These are phyloP conservation scores for Fundulus diaphanus DNA, from an alignment of 2,797 vertebrate species.

Conservation along the genomic window DNA sequence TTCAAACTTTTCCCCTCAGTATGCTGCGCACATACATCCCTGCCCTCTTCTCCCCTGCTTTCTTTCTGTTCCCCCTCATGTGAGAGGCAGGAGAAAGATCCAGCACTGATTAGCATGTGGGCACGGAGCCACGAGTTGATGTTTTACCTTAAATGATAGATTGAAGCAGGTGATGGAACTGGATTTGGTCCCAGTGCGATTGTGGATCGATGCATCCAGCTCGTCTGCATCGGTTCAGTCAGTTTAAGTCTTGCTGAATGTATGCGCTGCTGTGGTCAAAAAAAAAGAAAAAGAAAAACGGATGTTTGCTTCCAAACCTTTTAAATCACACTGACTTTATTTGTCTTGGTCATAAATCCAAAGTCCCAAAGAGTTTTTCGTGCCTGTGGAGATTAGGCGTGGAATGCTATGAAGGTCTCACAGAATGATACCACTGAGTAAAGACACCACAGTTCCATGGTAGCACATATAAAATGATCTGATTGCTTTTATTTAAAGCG, in stretches of 20 bases:
- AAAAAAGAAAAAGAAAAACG: background rate
- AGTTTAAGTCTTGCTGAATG: background rate
- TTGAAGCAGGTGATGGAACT: background rate
- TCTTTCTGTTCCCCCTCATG: constrained; percentile 42
- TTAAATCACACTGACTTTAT: constrained; percentile 15
- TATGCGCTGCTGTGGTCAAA: too few relatives aligned
- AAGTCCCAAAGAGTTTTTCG: constrained; percentile 5
- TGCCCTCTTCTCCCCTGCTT: constrained; percentile 15
- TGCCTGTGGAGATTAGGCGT: background rate
- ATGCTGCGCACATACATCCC: constrained; percentile 58
- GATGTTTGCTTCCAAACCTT: constrained; percentile 13
- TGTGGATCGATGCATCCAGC: background rate
- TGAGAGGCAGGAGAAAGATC: constrained; percentile 31
- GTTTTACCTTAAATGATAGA: constrained; percentile 33
- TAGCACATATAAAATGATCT: too few relatives aligned
- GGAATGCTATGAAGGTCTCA: background rate
- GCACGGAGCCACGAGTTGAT: constrained; percentile 36
- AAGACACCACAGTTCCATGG: too few relatives aligned
- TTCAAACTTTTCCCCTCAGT: constrained; percentile 71
- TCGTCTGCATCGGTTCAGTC: background rate
- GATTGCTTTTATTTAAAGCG: background rate
- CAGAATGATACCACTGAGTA: too few relatives aligned
- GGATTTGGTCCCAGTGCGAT: constrained; percentile 14
- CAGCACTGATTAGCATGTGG: constrained; percentile 53
- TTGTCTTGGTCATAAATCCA: constrained; percentile 25